Base-by-base conservation (phyloP, 2,888 invertebrate genomes). In the Philereme vetulata region DNA sequence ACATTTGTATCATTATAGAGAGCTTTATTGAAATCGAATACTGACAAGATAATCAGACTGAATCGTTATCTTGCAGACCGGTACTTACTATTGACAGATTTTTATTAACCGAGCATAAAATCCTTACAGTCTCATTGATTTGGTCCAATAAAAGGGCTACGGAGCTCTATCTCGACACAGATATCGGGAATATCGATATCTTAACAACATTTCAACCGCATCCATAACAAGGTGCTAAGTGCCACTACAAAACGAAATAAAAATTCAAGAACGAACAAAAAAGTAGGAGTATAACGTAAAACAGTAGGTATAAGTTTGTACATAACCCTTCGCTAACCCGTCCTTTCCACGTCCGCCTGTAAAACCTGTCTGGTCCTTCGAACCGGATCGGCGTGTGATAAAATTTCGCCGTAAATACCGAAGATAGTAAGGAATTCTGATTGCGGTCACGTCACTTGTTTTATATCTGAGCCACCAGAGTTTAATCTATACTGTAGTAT, bases 331-430 rank as follows among this genome's bases (percentile, higher is more conserved):
- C n/a, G 44, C 53, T 52, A 54, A 66, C 70, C 66, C 65, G 72
- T 72, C 70, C 80, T 64, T 73, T 77, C 80, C 76, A 80, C 78
- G 76, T 72, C 67, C 53, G 6, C 40, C 64, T 53, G 8, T n/a
- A 47, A 57, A 77, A 78, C 81, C 77, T 74, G 80, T 77, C 74
- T 70, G 62, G 62, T 56, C 64, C 58, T 38, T 55, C 68, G 68
- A 69, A 72, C 73, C 69, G 78, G 76, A 72, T 71, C 72, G 67
- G 60, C 53, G 73, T 74, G 80, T 77, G 80, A 82, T 81, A 82
- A 79, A 80, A 81, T 80, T 80, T 80, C 72, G 73, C 77, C 68
- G 77, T 78, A 82, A 82, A 81, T 78, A 80, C 75, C 67, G 65
- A 66, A 69, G 78, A 82, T 80, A 77, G 71, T 61, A 61, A 69